phyloP scores from a whole-genome alignment of 2,888 invertebrate species.

The Syrphus vitripennis region DNA sequence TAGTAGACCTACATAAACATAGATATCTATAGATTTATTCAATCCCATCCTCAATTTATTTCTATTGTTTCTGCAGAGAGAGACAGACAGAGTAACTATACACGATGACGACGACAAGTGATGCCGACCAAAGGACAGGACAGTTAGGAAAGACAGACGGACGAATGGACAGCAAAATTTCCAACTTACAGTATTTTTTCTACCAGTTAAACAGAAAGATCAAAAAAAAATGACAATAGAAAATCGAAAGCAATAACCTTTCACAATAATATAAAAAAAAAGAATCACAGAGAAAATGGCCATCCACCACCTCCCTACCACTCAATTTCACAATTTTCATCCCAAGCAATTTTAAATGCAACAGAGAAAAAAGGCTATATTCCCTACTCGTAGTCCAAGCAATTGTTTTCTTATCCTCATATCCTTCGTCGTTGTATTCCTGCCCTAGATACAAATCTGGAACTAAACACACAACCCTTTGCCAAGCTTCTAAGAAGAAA shows the following conservation, averaged over 20 bases:
- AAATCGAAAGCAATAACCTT: constrained; percentile 69
- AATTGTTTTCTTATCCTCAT: constrained; percentile 52
- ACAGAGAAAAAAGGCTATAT: constrained; percentile 20
- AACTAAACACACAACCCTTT: neutral
- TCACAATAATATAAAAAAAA: constrained; percentile 62
- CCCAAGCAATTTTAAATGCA: constrained; percentile 8
- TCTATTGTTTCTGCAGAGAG: constrained; percentile 14
- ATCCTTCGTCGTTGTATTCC: constrained; percentile 44
- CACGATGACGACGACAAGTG: neutral
- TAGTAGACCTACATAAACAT: neutral
- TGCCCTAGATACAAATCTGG: constrained; percentile 49
- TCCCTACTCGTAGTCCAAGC: constrained; percentile 19
- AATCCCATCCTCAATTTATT: constrained; percentile 28
- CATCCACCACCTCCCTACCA: neutral
- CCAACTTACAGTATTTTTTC: constrained; percentile 36
- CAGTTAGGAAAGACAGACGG: neutral
- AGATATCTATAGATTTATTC: constrained; percentile 9
- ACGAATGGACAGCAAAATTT: neutral
- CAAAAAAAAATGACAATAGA: neutral
- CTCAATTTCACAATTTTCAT: neutral
- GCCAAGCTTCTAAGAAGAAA: constrained; percentile 22
- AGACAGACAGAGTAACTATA: neutral
- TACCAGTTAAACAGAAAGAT: constrained; percentile 9
- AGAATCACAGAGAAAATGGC: constrained; percentile 32
- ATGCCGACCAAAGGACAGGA: neutral